These are phyloP conservation scores for Phorcus lineatus DNA, from an alignment of 2,888 invertebrate species.

Conservation along the genomic window DNA sequence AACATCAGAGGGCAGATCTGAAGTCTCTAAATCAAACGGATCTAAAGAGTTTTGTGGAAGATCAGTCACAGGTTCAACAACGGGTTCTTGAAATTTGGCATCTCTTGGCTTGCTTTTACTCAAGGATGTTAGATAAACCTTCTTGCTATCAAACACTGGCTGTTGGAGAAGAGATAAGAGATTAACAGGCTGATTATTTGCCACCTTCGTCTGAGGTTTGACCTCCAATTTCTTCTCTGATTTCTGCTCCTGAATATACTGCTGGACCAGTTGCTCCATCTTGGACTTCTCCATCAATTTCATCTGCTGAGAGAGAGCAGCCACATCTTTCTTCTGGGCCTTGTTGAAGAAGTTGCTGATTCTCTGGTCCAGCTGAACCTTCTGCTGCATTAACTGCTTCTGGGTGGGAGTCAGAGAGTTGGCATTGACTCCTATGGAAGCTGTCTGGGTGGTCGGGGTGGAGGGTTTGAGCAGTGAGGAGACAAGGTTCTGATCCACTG, in stretches of 20 bases:
- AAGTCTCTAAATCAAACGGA: conserved; percentile 28
- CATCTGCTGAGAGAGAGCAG: background rate
- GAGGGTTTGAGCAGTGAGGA: background rate
- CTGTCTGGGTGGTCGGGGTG: conserved; percentile 38
- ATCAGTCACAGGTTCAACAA: background rate
- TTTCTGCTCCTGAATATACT: background rate
- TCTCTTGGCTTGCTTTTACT: background rate
- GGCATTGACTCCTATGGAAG: conserved; percentile 54
- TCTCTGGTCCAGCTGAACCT: conserved; percentile 51
- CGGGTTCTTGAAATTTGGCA: background rate
- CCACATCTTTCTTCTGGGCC: conserved; percentile 24
- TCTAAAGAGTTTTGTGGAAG: background rate
- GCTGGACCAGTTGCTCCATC: background rate
- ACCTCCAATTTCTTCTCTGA: background rate
- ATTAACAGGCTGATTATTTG: conserved; percentile 25
- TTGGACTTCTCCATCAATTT: background rate
- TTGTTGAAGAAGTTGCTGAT: conserved; percentile 49
- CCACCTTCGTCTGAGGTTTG: background rate
- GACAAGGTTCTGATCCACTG: conserved; percentile 38
- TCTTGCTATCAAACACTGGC: conserved; percentile 18
- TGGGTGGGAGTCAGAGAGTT: conserved; percentile 50
- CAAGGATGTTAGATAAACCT: background rate
- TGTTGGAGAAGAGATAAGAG: conserved; percentile 32
- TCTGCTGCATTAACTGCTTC: conserved; percentile 53
- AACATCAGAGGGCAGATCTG: conserved; percentile 64